Evolutionary conservation across 2,797 vertebrate species (phyloP), one percentile per base, ranked within the genome.

Genomic region (Melanogrammus aeglefinus): DNA sequence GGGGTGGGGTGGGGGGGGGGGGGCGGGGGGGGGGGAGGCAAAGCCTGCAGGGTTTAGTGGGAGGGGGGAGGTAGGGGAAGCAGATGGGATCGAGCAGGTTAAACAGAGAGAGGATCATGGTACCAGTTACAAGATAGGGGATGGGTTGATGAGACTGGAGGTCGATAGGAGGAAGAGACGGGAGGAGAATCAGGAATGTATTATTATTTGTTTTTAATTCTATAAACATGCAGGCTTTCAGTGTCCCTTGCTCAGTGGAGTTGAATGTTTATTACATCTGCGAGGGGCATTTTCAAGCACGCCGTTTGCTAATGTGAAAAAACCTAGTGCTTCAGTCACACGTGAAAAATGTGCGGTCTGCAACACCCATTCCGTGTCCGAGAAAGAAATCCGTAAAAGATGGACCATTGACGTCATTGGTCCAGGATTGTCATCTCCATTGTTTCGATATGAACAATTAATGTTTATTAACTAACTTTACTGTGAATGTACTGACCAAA

Each of bases 21-120:
- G 41, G 75, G n/a, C n/a, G 80, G 44, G 72, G 69, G 24, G 71
- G 21, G 18, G 72, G 74, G 71, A 72, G 79, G 36, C 41, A 38
- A 38, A 74, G 38, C 21, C 73, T 74, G 21, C 21, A 74, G 33
- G 36, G 36, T 41, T 44, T 21, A 73, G 33, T 31, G 12, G 73
- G 51, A 16, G 5, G 75, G 79, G 84, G 84, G 85, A 86, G 85
- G 85, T 13, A 57, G n/a, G 18, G 21, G 85, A 87, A 85, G 84
- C 88, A 89, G 89, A 88, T 89, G 90, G 89, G 86, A 90, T 51
- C 13, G 18, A 21, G 51, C 51, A n/a, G 51, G 51, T 57, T 57
- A 57, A 57, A n/a, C 51, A 57, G 18, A 57, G 51, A n/a, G 21
- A n/a, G 21, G 51, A 21, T 57, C 51, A 57, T n/a, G 51, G 51